Base-by-base conservation (phyloP, 1,140 invertebrate species). In the Cherax quadricarinatus region DNA sequence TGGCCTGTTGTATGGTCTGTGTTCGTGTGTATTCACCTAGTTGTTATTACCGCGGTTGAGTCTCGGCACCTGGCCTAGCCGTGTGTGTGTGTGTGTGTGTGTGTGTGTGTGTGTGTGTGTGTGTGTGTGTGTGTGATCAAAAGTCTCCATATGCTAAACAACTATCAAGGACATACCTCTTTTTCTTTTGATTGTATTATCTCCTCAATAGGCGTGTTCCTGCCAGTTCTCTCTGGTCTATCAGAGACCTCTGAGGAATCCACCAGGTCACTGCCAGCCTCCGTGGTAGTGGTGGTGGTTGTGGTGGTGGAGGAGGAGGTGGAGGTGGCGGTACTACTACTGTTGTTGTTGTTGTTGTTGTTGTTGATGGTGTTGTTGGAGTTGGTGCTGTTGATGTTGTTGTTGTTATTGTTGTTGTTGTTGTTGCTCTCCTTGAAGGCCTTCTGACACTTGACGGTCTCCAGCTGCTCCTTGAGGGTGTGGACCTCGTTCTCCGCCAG, bases 381-480 rank as follows among this genome's bases (percentile, higher is more conserved):
- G 79, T 75, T 82, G 60, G 80, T 89, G 60, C 84, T 91, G 82
- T 84, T 91, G 83, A 78, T 86, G 89, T 85, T 91, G 83, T 91
- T 91, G 89, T 91, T 91, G 89, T 91, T 91, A 70, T 86, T 91
- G 78, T 86, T 80, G 49, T 84, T 91, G 53, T 91, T 91, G 82
- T 91, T 91, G 89, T 91, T 91, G 89, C 81, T 91, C 73, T 84
- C 81, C 81, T 91, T 84, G 16, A 85, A 18, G 6, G 18, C n/a
- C 79, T 86, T 91, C 84, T 91, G 89, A 78, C 89, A 91, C 78
- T 91, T 91, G 83, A 91, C 84, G 3, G 73, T 80, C 83, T 91
- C 89, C n/a, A 91, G 89, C 60, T 91, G 89, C 51, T 91, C 89
- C 89, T 91, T 91, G 9, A 91, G 84, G 12, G 89, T 91, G 89